phyloP scores from a whole-genome alignment of 2,797 vertebrate species.

The Luscinia luscinia region DNA sequence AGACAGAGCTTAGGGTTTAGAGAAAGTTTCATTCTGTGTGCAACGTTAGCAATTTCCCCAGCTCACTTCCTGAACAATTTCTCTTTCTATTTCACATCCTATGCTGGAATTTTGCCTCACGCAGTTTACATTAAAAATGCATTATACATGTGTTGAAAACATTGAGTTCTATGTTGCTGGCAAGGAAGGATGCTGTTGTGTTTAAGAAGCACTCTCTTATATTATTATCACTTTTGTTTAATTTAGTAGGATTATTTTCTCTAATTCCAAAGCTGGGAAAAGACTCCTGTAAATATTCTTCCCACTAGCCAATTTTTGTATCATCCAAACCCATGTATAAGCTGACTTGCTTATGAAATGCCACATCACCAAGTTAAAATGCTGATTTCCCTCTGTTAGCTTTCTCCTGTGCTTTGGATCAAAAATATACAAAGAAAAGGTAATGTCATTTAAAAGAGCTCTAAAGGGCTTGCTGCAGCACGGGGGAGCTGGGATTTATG shows the following conservation, averaged over 20 bases:
- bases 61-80: constrained; percentile 50
- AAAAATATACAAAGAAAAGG: constrained; percentile 40
- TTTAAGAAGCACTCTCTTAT: constrained; percentile 43
- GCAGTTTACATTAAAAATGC: constrained; percentile 67
- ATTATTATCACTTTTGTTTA: constrained; percentile 68
- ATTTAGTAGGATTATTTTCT: constrained; percentile 71
- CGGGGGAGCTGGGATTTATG: not conserved
- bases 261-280: constrained; percentile 59
- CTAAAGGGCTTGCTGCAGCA: constrained; percentile 16
- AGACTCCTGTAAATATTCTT: constrained; percentile 68
- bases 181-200: constrained; percentile 48
- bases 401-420: constrained; percentile 50
- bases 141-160: constrained; percentile 66
- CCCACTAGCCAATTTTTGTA: constrained; percentile 55
- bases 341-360: constrained; percentile 51
- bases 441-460: constrained; percentile 38
- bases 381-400: constrained; percentile 48
- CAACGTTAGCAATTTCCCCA: constrained; percentile 44
- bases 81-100: constrained; percentile 57
- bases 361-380: constrained; percentile 47
- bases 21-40: constrained; percentile 51
- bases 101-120: constrained; percentile 63
- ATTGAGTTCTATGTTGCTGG: constrained; percentile 56
- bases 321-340: constrained; percentile 18
- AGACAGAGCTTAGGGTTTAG: constrained; percentile 28